Base-by-base conservation (phyloP, 2,113 vertebrate species). In the Leucopternis melanops region DNA sequence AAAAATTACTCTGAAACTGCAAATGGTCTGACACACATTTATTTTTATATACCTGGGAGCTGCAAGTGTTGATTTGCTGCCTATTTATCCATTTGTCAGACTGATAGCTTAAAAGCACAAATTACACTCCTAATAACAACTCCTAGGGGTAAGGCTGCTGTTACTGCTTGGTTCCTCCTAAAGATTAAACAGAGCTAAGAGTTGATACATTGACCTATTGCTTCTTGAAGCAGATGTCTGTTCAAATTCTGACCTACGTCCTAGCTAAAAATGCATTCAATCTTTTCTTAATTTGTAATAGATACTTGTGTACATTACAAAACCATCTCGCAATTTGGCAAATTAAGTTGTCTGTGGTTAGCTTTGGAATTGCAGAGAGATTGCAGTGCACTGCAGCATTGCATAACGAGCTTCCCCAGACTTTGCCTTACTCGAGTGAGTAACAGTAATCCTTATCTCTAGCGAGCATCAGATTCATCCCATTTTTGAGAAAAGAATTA, bases 231-330 rank as follows among this genome's bases (percentile, higher is more conserved):
- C 85, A 66, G 85, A 49, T 31, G 58, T 54, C 66, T 49, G 14
- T 29, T 77, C 58, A 12, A 73, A 58, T 80, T 62, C 80, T 95
- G 94, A 97, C 95, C 94, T 92, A 70, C 4, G 42, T 94, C 95
- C 95, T 69, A 90, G 82, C 90, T 95, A 31, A 63, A 95, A 92
- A 80, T 11, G 42, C 25, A 4, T 72, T 96, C 92, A 88, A 40
- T 83, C 92, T 83, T 92, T 88, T 66, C 90, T 87, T 92, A 69
- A 94, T 97, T 94, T 89, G 84, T 32, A 80, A 78, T 84, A 85
- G 96, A 91, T 85, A 70, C 81, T 94, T 86, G 66, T 92, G 86
- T 94, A 92, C 94, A 92, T 97, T 97, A 95, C 94, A 97, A 96
- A 96, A 96, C 77, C 36, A 20, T 80, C 96, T 95, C 9, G 1